Conservation (phyloP, 2,888 invertebrate species). For the Andricus curvator region DNA sequence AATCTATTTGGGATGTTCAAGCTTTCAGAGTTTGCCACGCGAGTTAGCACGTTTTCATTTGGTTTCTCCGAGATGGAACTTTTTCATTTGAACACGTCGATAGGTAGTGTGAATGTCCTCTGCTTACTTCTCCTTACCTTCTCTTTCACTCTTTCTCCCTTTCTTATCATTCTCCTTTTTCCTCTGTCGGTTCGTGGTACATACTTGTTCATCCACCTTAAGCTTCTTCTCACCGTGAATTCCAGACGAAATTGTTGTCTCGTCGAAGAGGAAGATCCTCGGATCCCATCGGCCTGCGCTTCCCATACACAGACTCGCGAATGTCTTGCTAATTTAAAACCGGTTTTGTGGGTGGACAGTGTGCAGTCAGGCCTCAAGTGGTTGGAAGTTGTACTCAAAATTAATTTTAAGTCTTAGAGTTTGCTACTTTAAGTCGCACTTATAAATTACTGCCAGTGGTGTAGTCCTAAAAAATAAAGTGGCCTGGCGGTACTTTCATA, state of each 20-base stretch:
- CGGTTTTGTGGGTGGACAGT: slow-evolving; percentile 27
- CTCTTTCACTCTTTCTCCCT: neutral
- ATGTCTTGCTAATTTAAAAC: slow-evolving; percentile 12
- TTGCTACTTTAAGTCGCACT: neutral
- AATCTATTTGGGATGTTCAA: too few species aligned
- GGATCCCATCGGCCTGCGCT: neutral
- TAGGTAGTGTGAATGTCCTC: slow-evolving; percentile 2
- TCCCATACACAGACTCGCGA: slow-evolving; percentile 20
- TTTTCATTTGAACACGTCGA: too few species aligned
- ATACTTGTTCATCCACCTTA: slow-evolving; percentile 35
- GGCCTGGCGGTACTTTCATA: too few species aligned
- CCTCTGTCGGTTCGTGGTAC: slow-evolving; percentile 6
- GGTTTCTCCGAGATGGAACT: too few species aligned
- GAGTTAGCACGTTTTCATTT: too few species aligned
- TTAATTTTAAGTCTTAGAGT: neutral
- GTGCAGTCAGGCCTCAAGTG: neutral
- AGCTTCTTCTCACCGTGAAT: slow-evolving; percentile 23
- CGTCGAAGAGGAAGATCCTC: slow-evolving; percentile 15
- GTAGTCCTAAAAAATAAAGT: too few species aligned
- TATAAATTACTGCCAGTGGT: too few species aligned
- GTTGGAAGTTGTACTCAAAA: neutral
- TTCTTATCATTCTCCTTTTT: neutral
- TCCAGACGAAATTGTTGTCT: slow-evolving; percentile 36
- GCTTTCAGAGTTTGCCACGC: too few species aligned
- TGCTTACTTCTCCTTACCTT: neutral